These are phyloP conservation scores for Muscicapa adusta DNA, from an alignment of 2,113 vertebrate genomes.

Conservation along the genomic window DNA sequence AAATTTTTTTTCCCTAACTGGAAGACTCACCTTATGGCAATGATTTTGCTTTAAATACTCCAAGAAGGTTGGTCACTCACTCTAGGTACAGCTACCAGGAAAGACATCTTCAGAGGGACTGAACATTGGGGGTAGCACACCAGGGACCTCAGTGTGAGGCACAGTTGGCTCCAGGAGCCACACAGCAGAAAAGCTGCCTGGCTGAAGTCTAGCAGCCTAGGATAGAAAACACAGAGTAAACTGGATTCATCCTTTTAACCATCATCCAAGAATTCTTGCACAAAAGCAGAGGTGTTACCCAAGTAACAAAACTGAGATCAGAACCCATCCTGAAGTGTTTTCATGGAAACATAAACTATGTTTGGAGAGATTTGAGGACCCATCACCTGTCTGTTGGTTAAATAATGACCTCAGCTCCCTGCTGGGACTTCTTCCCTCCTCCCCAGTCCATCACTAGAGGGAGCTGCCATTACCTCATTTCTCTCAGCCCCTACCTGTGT, in stretches of 20 bases:
- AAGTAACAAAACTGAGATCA: neutral
- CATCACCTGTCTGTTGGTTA: neutral
- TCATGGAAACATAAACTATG: fast-evolving
- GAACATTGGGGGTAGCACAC: neutral
- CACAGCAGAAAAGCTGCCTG: neutral
- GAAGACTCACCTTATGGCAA: neutral
- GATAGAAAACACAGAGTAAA: neutral
- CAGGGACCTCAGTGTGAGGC: neutral
- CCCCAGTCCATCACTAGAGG: neutral
- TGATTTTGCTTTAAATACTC: neutral
- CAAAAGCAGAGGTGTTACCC: neutral
- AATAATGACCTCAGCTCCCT: neutral
- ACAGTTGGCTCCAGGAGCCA: neutral
- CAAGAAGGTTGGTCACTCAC: neutral
- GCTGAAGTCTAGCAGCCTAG: neutral
- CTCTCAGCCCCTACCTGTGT: neutral
- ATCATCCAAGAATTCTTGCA: neutral
- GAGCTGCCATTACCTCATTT: neutral
- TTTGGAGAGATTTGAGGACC: neutral
- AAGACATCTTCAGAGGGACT: neutral
- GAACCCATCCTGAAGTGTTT: neutral
- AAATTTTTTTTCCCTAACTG: neutral
- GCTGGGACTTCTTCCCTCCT: neutral
- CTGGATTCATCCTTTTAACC: neutral
- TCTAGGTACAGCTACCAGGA: neutral